These are phyloP conservation scores for Ochropleura leucogaster DNA, from an alignment of 2,888 invertebrate genomes.

Conservation along the genomic window DNA sequence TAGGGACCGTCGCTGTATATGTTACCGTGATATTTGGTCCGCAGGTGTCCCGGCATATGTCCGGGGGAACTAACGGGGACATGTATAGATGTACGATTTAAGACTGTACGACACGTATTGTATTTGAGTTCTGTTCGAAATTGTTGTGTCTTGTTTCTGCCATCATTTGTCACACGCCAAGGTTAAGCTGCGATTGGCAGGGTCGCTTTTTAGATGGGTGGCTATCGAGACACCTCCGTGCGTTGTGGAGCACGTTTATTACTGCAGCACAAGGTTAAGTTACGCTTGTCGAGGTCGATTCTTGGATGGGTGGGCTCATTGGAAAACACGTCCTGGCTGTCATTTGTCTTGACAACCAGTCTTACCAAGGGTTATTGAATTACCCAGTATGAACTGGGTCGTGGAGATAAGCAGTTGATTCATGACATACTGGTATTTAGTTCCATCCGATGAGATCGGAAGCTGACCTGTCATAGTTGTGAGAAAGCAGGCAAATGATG, in stretches of 20 bases:
- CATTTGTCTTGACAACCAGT: neutral
- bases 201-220: no score
- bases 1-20: no score
- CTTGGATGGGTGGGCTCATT: neutral
- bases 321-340: neutral
- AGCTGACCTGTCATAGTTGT: neutral
- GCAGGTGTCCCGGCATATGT: neutral
- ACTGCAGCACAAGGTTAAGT: neutral
- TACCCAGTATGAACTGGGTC: neutral
- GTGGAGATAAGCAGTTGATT: neutral
- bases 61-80: no score
- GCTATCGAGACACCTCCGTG: no score
- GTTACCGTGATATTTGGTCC: neutral
- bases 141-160: neutral
- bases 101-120: conserved; percentile 15
- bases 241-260: no score
- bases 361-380: neutral
- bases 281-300: neutral
- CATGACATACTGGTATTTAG: neutral
- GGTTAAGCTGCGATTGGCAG: no score
- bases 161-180: neutral
- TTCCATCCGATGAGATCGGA: neutral
- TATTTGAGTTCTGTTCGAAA: neutral
- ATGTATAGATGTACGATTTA: conserved; percentile 29
- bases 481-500: neutral